Percentiles rank a stretch among this genome's conserved stretches.
Evolutionary conservation across 1,140 invertebrate species (phyloP).

Genomic region (Drosophila pandora): DNA sequence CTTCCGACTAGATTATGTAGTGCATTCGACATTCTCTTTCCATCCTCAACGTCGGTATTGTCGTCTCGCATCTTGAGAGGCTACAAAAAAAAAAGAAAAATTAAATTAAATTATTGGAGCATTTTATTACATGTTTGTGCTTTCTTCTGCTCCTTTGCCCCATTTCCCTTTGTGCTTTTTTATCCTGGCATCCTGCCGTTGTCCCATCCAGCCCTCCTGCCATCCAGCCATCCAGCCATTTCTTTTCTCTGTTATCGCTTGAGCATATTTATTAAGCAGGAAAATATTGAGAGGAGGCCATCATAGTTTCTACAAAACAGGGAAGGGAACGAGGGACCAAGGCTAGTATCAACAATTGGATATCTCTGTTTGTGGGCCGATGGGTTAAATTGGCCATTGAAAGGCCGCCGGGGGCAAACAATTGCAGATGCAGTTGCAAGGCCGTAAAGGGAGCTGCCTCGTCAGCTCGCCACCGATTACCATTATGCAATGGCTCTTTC

Average conservation of each 20-base stretch:
- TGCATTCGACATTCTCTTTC: conserved; percentile 52
- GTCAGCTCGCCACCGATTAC: conserved; percentile 36
- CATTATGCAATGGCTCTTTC: conserved; percentile 17
- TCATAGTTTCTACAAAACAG: conserved; percentile 51
- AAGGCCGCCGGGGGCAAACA: conserved; percentile 67
- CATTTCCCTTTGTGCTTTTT: not conserved
- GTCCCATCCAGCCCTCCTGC: not conserved
- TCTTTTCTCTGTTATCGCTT: conserved; percentile 20
- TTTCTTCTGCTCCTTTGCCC: conserved; percentile 29
- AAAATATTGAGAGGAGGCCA: conserved; percentile 68
- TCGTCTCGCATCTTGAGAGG: conserved; percentile 23
- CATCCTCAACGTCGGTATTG: conserved; percentile 1
- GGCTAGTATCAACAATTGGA: conserved; percentile 59
- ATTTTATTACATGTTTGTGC: conserved; percentile 70
- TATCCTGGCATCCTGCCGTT: not conserved
- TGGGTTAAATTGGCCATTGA: conserved; percentile 76
- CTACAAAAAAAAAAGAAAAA: conserved; percentile 48
- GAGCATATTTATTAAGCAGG: conserved; percentile 66
- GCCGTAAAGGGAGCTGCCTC: conserved; percentile 46
- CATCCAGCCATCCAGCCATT: not conserved
- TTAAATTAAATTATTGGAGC: conserved; percentile 74
- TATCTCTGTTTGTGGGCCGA: conserved; percentile 34
- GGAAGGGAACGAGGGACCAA: not conserved
- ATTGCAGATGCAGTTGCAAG: conserved; percentile 60
- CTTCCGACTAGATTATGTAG: conserved; percentile 32